Evolutionary conservation across 2,888 invertebrate genomes (phyloP).

Genomic region (Andrena fulva): DNA sequence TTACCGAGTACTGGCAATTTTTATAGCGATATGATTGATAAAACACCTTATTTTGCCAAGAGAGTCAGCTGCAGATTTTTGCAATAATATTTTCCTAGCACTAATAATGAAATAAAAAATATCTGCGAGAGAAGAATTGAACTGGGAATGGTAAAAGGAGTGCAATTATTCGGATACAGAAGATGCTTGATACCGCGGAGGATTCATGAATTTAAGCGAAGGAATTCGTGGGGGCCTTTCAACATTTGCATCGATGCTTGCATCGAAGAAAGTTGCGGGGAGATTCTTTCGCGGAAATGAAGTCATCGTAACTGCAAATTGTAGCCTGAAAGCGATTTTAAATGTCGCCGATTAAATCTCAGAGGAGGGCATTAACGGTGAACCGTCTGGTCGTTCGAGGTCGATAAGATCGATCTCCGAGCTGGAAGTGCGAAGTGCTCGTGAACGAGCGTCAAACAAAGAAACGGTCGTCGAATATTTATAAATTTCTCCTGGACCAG

Average conservation of each 20-base stretch:
- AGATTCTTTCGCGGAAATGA: slow-evolving; percentile 31
- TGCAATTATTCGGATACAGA: background rate
- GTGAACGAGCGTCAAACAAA: slow-evolving; percentile 59
- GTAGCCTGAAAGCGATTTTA: slow-evolving; percentile 3
- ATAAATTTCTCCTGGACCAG: slow-evolving; percentile 76
- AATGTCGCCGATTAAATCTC: slow-evolving; percentile 47
- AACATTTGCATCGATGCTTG: background rate
- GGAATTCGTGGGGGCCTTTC: background rate
- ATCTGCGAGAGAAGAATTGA: background rate
- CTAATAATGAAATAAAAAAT: background rate
- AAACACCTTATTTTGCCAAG: too few species aligned
- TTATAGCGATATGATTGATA: too few species aligned
- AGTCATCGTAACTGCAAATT: slow-evolving; percentile 51
- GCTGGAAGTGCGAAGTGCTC: slow-evolving; percentile 36
- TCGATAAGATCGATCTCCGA: slow-evolving; percentile 70
- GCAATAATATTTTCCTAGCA: too few species aligned
- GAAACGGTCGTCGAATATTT: slow-evolving; percentile 79
- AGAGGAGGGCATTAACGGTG: slow-evolving; percentile 31
- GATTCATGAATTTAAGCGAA: slow-evolving; percentile 13
- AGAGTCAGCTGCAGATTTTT: too few species aligned
- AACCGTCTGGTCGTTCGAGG: slow-evolving; percentile 34
- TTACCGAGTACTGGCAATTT: too few species aligned
- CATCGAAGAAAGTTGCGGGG: background rate
- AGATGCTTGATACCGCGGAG: background rate
- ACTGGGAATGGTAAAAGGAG: background rate